phyloP scores from a whole-genome alignment of 2,797 vertebrate genomes.

The Adelosebastes latens region DNA sequence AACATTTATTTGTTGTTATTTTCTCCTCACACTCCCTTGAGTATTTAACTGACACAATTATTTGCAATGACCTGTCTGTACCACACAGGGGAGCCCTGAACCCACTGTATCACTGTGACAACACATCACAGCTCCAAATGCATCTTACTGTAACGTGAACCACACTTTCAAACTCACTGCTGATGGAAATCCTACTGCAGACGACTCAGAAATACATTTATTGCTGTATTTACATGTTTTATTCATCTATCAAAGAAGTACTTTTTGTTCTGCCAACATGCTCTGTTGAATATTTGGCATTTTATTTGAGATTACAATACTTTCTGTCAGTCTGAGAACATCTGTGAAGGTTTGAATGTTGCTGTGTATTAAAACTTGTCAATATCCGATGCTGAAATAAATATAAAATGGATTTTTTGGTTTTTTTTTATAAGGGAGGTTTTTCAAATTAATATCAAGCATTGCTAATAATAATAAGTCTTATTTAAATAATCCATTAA shows the following conservation, averaged over 20 bases:
- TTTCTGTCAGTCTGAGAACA: background rate
- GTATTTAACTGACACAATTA: background rate
- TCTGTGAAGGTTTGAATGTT: slow-evolving; percentile 15
- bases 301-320: background rate
- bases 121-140: background rate
- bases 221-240: background rate
- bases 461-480: too few species aligned
- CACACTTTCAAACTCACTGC: background rate
- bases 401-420: background rate
- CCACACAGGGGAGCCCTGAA: slow-evolving; percentile 6
- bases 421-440: background rate
- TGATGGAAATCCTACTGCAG: background rate
- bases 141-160: background rate
- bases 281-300: background rate
- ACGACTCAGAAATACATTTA: background rate
- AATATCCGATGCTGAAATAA: slow-evolving; percentile 18
- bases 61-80: background rate
- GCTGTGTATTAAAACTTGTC: background rate
- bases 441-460: background rate
- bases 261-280: background rate
- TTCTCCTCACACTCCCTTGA: background rate
- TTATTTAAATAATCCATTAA: background rate
- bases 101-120: background rate
- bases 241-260: background rate
- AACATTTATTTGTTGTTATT: background rate